phyloP scores from a whole-genome alignment of 2,888 invertebrate genomes.

The Heliconius ismenius region DNA sequence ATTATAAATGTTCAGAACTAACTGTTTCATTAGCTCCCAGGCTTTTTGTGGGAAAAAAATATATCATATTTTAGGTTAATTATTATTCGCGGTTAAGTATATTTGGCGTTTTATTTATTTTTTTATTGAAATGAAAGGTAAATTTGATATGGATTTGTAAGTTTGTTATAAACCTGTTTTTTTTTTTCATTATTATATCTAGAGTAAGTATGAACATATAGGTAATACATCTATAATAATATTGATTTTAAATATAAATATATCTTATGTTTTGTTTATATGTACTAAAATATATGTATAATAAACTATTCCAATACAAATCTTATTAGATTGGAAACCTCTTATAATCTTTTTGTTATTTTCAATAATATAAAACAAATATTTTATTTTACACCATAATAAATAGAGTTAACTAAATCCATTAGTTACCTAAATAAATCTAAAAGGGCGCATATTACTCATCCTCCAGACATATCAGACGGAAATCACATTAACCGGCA shows the following conservation, averaged over 20 bases:
- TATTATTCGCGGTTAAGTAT: constrained; percentile 9
- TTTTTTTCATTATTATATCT: neutral
- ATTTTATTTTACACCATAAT: neutral
- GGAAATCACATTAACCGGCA: constrained; percentile 64
- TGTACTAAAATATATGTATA: neutral
- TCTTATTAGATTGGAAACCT: neutral
- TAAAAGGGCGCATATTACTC: constrained; percentile 31
- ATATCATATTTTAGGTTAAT: constrained; percentile 11
- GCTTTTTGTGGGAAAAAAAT: constrained; percentile 40
- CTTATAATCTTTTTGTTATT: neutral
- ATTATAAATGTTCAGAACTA: too few species aligned
- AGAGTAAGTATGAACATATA: neutral
- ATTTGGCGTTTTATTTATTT: neutral
- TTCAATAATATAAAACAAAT: neutral
- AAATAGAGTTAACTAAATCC: neutral
- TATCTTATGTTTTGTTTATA: neutral
- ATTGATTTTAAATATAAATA: neutral
- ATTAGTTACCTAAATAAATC: constrained; percentile 10
- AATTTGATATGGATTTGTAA: neutral
- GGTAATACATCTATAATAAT: neutral
- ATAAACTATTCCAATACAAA: neutral
- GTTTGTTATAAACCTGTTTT: neutral
- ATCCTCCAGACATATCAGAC: constrained; percentile 49
- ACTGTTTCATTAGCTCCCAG: constrained; percentile 43
- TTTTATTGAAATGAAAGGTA: neutral